Evolutionary conservation across 2,888 invertebrate genomes (phyloP).

Genomic region (Masnerella sp.): DNA sequence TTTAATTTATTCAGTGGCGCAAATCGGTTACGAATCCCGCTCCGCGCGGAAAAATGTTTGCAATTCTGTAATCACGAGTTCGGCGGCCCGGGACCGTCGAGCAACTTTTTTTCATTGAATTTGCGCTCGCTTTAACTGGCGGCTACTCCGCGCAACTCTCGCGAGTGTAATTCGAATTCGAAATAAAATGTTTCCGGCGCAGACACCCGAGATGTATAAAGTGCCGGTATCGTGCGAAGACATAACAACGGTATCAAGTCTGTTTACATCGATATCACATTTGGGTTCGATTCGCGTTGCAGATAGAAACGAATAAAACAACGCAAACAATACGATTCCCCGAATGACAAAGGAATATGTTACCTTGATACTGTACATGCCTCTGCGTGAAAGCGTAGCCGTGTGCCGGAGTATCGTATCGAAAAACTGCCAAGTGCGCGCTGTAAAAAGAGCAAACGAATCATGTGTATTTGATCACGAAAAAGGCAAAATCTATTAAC

Average conservation of each 20-base stretch:
- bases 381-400: slow-evolving; percentile 9
- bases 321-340: slow-evolving; percentile 17
- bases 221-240: slow-evolving; percentile 25
- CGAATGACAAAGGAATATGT: slow-evolving; percentile 47
- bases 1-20: background rate
- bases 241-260: slow-evolving; percentile 41
- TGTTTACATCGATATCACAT: slow-evolving; percentile 53
- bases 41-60: too few relatives aligned
- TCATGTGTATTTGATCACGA: too few relatives aligned
- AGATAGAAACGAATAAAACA: slow-evolving; percentile 35
- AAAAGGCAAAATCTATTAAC: too few relatives aligned
- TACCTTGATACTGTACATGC: slow-evolving; percentile 11
- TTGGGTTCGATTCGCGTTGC: slow-evolving; percentile 35
- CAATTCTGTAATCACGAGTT: too few relatives aligned
- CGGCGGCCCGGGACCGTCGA: too few relatives aligned
- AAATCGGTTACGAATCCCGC: background rate
- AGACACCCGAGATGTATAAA: slow-evolving; percentile 23
- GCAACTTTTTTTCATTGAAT: too few relatives aligned
- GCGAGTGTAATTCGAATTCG: slow-evolving; percentile 18
- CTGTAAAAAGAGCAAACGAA: too few relatives aligned
- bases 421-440: too few relatives aligned
- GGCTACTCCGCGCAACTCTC: background rate
- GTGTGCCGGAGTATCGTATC: too few relatives aligned
- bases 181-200: slow-evolving; percentile 18
- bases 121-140: slow-evolving; percentile 8